Conservation (phyloP, 92 coral and sea anemone genomes). For the Plumapathes pennacea region DNA sequence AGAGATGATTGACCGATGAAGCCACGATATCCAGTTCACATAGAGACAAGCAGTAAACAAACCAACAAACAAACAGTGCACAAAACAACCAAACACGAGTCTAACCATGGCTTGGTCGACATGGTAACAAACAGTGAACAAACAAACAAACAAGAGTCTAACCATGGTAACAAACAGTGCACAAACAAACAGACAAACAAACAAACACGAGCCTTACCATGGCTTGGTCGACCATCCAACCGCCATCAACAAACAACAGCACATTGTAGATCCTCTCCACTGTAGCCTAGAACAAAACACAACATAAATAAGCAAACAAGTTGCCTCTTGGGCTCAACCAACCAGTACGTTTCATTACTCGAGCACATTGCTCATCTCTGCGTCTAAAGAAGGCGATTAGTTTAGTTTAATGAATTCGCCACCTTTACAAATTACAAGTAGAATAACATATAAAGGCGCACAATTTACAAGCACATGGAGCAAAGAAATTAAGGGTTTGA, state of each 20-base stretch:
- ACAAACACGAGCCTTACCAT: conserved; percentile 21
- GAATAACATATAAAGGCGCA: neutral
- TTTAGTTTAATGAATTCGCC: too few species aligned
- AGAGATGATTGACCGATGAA: too few species aligned
- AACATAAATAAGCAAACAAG: too few species aligned
- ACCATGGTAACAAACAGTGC: too few species aligned
- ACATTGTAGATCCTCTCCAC: conserved; percentile 87
- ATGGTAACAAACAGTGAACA: neutral
- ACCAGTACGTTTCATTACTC: too few species aligned
- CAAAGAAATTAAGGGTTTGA: too few species aligned
- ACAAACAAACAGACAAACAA: neutral
- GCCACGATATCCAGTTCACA: too few species aligned
- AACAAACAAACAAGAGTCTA: neutral
- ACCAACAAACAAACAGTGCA: too few species aligned
- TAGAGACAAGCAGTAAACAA: too few species aligned
- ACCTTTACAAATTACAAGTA: neutral
- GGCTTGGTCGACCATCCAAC: conserved; percentile 96
- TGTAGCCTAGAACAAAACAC: conserved; percentile 62
- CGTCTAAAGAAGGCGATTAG: too few species aligned
- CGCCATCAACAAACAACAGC: conserved; percentile 92
- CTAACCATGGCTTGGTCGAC: neutral
- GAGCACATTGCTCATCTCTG: too few species aligned
- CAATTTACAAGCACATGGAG: neutral
- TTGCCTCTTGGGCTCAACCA: too few species aligned
- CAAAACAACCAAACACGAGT: neutral